Evolutionary conservation across 2,888 invertebrate species (phyloP).

Genomic region (Chromoteleia sp.): DNA sequence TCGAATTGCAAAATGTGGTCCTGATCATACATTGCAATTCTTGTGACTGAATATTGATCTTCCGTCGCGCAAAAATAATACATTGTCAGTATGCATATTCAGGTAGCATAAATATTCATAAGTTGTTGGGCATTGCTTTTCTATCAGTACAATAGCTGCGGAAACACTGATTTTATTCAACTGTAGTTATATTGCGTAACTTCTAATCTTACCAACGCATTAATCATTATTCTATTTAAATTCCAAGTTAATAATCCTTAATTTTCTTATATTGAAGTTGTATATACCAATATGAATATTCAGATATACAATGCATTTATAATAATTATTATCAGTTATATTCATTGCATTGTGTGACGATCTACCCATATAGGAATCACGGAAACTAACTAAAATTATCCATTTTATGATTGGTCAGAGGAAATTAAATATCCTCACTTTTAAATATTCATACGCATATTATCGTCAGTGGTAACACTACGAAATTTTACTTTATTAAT

Average conservation of each 20-base stretch:
- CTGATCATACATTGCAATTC: slow-evolving; percentile 52
- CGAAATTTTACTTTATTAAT: no score
- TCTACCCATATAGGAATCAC: no score
- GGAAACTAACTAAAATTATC: no score
- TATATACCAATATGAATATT: no score
- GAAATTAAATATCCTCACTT: no score
- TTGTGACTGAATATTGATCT: slow-evolving; percentile 79
- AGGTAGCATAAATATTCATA: slow-evolving; percentile 83
- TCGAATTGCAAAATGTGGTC: slow-evolving; percentile 56
- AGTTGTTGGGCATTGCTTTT: slow-evolving; percentile 77
- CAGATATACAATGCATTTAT: no score
- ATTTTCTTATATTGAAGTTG: no score
- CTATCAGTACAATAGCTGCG: slow-evolving; percentile 70
- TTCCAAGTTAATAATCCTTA: slow-evolving; percentile 6
- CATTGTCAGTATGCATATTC: slow-evolving; percentile 82
- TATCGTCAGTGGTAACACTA: no score
- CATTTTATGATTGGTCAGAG: no score
- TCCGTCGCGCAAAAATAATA: slow-evolving; percentile 81
- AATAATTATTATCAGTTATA: no score
- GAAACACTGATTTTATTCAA: slow-evolving; percentile 51
- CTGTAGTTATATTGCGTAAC: slow-evolving; percentile 42
- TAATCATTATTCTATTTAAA: slow-evolving; percentile 26
- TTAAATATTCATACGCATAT: no score
- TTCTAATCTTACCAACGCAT: slow-evolving; percentile 24
- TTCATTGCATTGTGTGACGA: no score